Conservation (phyloP, 2,888 invertebrate genomes). For the Bruchidius siliquastri region DNA sequence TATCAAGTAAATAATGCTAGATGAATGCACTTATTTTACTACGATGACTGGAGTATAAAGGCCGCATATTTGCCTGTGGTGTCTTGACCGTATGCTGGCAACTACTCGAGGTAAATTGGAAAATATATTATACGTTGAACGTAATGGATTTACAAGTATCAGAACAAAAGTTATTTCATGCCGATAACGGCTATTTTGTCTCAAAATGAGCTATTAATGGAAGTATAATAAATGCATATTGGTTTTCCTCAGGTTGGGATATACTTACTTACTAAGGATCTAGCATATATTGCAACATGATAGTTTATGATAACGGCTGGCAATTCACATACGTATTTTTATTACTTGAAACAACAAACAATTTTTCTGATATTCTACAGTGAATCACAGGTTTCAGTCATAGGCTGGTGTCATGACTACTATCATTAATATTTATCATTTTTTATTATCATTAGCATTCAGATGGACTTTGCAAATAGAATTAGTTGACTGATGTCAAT, state of each 20-base stretch:
- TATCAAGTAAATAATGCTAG: too few species aligned
- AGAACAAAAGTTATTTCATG: not conserved
- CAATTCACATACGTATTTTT: too few species aligned
- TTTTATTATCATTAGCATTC: too few species aligned
- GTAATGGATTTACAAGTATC: not conserved
- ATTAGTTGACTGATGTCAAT: too few species aligned
- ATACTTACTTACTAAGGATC: not conserved
- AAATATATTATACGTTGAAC: not conserved
- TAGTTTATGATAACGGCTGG: too few species aligned
- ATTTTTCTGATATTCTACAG: too few species aligned
- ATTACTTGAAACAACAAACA: too few species aligned
- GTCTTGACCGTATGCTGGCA: not conserved
- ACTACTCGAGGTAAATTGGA: not conserved
- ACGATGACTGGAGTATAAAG: not conserved
- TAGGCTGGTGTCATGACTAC: too few species aligned
- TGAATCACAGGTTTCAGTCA: too few species aligned
- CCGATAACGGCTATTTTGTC: not conserved
- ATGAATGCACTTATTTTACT: not conserved
- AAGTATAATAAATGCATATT: not conserved
- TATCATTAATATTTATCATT: too few species aligned
- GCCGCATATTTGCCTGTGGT: not conserved
- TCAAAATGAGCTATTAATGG: not conserved
- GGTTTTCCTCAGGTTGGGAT: not conserved
- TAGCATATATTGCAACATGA: too few species aligned
- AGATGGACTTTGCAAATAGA: too few species aligned